Evolutionary conservation across 2,113 vertebrate species (phyloP), one percentile per base, ranked within the genome.

Genomic region (Sylvietta virens): DNA sequence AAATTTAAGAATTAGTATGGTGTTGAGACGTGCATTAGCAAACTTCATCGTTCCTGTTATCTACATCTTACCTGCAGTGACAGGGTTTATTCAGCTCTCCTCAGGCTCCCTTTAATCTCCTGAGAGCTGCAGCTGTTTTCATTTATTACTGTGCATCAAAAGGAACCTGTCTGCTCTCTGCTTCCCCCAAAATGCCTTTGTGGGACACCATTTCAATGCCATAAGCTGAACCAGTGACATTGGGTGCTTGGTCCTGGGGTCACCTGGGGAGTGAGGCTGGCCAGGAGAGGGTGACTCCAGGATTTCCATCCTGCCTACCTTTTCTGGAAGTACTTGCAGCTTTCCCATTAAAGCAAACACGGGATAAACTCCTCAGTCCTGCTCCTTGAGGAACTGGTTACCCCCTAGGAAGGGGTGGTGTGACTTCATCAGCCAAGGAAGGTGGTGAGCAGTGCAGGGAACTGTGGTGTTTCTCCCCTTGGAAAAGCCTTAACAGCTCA

Each of bases 21-120:
- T 50, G 39, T 65, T 50, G 62, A 50, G 62, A 90, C 22, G 31
- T 65, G 73, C 48, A 39, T 73, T 88, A 87, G n/a, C 22, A 11
- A 82, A 69, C 87, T 58, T 74, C 61, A 39, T 30, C 3, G 13
- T 28, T 95, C n/a, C 81, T 78, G 30, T 94, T 87, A 85, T 56
- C 87, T 65, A 33, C 42, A 50, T 82, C 58, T 94, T 73, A 79
- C 84, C 84, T 35, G 61, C 0, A 0, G 65, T 95, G 93, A 69
- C 78, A 58, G 20, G 48, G 62, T 58, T 94, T 96, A 58, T 95
- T 90, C 71, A 93, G 74, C 84, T 91, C 91, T 95, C 86, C 82
- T 85, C 71, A 73, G 81, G 79, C 70, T 91, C 69, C 70, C 78
- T 94, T 94, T 95, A 54, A 89, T 95, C 95, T 94, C 91, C 74